Evolutionary conservation across 2,113 vertebrate genomes (phyloP), one percentile per base, ranked within the genome.

Genomic region (Okapia johnstoni): DNA sequence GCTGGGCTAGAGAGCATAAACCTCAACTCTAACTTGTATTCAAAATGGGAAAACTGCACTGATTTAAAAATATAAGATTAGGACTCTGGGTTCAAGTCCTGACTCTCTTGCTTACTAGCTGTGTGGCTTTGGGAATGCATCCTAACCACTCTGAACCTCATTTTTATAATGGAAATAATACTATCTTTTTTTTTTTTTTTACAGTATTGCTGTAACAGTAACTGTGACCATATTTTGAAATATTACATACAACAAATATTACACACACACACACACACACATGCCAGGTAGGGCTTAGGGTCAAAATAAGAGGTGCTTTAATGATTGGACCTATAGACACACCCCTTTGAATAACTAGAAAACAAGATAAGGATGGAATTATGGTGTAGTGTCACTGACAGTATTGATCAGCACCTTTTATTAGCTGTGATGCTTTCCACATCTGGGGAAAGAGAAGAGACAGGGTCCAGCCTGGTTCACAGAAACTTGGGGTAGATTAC

Each of bases 251-350:
- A 43, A 28, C 25, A 77, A 77, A 28, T 28, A 46, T 46, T 77
- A 57, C 11, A 60, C 0, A 0, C 25, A 40, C 16, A 30, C 2
- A 33, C 0, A 36, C 6, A 19, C 1, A 43, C 2, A 30, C 19
- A 25, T 13, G 36, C 5, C 4, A 46, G 58, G 16, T 60, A 87
- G 76, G 10, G 17, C 15, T 55, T n/a, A 25, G 10, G 19, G 7
- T 85, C 85, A 85, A 66, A 85, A 85, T 46, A 25, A 33, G 19
- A 90, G 61, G 50, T 60, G 4, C 52, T 80, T 90, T 48, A 58
- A 9, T 13, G 43, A 46, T 55, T 52, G 46, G 43, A 28, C 36
- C 81, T 85, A 25, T 52, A 46, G 60, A 54, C 16, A 89, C 3
- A 33, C 1, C 54, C 43, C 21, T 61, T 60, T 58, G 46, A 85